phyloP scores from a whole-genome alignment of 2,888 invertebrate genomes.

The Meganola albula region DNA sequence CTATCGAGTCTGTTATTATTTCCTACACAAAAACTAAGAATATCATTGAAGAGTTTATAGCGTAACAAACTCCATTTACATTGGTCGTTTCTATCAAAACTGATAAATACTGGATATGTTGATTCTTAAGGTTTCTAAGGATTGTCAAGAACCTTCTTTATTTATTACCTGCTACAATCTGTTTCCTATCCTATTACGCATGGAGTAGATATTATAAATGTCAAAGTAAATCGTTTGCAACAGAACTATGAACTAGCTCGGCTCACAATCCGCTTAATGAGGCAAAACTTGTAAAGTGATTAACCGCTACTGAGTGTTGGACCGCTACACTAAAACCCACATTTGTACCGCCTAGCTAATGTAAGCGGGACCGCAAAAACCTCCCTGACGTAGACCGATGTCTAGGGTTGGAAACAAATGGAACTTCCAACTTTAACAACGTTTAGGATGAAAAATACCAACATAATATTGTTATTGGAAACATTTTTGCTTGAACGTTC shows the following conservation, averaged over 20 bases:
- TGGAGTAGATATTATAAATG: constrained; percentile 6
- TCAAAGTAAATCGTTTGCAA: constrained; percentile 11
- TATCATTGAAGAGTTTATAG: too few species aligned
- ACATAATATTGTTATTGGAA: constrained; percentile 24
- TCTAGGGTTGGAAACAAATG: constrained; percentile 47
- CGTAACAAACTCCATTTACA: too few species aligned
- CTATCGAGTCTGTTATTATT: too few species aligned
- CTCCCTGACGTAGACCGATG: constrained; percentile 45
- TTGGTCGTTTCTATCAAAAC: too few species aligned
- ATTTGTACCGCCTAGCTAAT: constrained; percentile 36
- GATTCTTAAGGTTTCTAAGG: too few species aligned
- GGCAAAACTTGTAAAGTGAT: constrained; percentile 46
- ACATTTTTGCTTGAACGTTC: constrained; percentile 17
- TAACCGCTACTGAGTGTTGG: constrained; percentile 38
- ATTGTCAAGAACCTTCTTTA: too few species aligned
- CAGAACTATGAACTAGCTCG: constrained; percentile 23
- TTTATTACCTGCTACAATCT: too few species aligned
- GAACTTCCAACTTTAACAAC: constrained; percentile 36
- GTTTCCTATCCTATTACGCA: constrained; percentile 2
- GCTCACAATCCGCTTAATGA: constrained; percentile 40
- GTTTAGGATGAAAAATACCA: constrained; percentile 37
- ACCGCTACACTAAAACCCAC: constrained; percentile 37
- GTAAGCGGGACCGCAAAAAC: constrained; percentile 47
- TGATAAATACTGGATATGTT: too few species aligned
- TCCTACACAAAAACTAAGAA: too few species aligned